Conservation (phyloP, 2,888 invertebrate species). For the Agrotis segetum region DNA sequence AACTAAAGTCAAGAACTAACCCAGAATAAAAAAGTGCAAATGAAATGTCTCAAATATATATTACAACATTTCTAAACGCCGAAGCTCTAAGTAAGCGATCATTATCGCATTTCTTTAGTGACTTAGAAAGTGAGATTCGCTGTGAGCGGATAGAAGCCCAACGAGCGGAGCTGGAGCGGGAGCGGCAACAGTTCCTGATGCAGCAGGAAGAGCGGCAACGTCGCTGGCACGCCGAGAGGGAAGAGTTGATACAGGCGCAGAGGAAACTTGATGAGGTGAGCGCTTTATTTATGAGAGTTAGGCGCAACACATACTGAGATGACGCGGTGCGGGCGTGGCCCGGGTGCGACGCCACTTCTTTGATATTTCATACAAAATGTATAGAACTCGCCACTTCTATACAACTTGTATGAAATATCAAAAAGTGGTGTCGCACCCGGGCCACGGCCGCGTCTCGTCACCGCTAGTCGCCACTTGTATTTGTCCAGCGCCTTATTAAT, state of each 20-base stretch:
- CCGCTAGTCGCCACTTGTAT: too few relatives aligned
- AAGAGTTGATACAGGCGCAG: constrained; percentile 93
- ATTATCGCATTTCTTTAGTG: constrained; percentile 68
- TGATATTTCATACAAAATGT: too few relatives aligned
- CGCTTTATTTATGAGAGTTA: background rate
- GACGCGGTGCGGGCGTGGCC: too few relatives aligned
- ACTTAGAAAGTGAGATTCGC: constrained; percentile 86
- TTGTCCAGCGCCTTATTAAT: too few relatives aligned
- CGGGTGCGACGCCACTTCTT: too few relatives aligned
- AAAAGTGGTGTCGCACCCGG: too few relatives aligned
- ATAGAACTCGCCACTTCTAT: too few relatives aligned
- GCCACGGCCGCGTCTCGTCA: too few relatives aligned
- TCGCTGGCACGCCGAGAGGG: constrained; percentile 89
- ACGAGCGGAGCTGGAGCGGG: constrained; percentile 90
- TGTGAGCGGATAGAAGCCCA: constrained; percentile 93
- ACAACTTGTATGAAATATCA: too few relatives aligned
- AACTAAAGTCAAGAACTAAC: too few relatives aligned
- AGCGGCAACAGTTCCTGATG: constrained; percentile 91
- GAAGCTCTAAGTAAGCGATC: constrained; percentile 16
- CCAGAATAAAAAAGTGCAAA: too few relatives aligned
- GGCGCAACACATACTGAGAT: too few relatives aligned
- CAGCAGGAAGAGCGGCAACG: constrained; percentile 89
- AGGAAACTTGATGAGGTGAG: constrained; percentile 92
- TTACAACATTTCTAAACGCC: constrained; percentile 10
- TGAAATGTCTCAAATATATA: background rate